phyloP scores from a whole-genome alignment of 1,140 invertebrate species.

The Eupristina koningsbergeri region DNA sequence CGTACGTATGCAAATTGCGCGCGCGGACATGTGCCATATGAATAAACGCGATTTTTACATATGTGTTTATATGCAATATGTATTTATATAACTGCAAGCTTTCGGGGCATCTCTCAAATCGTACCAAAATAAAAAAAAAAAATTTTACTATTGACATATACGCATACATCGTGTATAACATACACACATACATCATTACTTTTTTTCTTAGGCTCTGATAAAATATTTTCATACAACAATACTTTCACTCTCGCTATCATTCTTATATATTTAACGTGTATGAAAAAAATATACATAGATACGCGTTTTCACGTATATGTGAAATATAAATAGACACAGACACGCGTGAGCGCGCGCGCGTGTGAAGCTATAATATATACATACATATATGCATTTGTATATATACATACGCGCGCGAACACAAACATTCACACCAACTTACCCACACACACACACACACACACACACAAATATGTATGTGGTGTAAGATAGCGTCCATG shows the following conservation, averaged over 20 bases:
- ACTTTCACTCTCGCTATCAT: slow-evolving; percentile 16
- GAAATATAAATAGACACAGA: slow-evolving; percentile 33
- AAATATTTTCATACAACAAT: slow-evolving; percentile 26
- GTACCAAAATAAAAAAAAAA: slow-evolving; percentile 28
- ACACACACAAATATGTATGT: too few relatives aligned
- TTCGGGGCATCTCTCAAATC: slow-evolving; percentile 42
- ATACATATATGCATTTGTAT: neutral
- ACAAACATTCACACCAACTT: too few relatives aligned
- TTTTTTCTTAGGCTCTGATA: slow-evolving; percentile 45
- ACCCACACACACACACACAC: too few relatives aligned
- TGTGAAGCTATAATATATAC: slow-evolving; percentile 5
- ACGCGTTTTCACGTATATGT: slow-evolving; percentile 29
- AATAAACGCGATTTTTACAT: slow-evolving; percentile 53
- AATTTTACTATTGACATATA: slow-evolving; percentile 22
- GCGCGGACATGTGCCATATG: slow-evolving; percentile 39
- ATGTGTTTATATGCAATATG: slow-evolving; percentile 53
- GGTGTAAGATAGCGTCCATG: too few relatives aligned
- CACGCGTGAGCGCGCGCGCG: too few relatives aligned
- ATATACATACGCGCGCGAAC: too few relatives aligned
- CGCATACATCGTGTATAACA: slow-evolving; percentile 38
- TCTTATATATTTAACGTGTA: slow-evolving; percentile 7
- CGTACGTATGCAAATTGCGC: slow-evolving; percentile 14
- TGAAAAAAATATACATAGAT: slow-evolving; percentile 51
- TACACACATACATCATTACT: slow-evolving; percentile 33
- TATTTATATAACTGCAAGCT: slow-evolving; percentile 56